A percentile compares a stretch with the other conserved stretches of the same genome.
Evolutionary conservation across 1,140 invertebrate genomes (phyloP).

Genomic region (Oscheius sp.): DNA sequence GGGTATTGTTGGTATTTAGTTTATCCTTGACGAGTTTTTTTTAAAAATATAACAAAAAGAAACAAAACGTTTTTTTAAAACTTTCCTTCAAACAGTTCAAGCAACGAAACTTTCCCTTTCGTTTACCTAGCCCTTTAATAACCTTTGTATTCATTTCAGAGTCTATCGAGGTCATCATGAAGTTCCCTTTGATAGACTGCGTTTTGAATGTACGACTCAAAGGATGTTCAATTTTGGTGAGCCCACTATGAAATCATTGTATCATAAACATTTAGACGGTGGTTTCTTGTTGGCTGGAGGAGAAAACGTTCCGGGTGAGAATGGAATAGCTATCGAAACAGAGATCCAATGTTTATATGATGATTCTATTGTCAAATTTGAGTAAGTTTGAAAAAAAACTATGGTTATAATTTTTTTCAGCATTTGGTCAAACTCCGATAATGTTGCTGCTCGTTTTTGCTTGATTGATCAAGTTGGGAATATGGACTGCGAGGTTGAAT

Average conservation of each 20-base stretch:
- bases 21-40: too few relatives aligned
- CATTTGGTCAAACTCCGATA: conserved; percentile 4
- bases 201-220: conserved; percentile 7
- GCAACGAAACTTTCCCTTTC: too few relatives aligned
- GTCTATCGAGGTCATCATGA: neutral
- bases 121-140: too few relatives aligned
- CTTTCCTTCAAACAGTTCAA: too few relatives aligned
- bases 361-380: conserved; percentile 7
- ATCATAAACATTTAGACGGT: neutral
- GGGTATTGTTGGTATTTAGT: too few relatives aligned
- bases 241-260: neutral
- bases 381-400: neutral
- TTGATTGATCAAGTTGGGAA: neutral
- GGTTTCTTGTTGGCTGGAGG: neutral
- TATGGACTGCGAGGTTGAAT: neutral
- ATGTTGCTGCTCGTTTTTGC: neutral
- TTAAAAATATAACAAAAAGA: too few relatives aligned
- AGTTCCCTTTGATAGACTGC: neutral
- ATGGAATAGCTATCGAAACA: conserved; percentile 2
- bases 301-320: neutral
- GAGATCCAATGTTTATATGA: neutral
- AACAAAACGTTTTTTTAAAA: too few relatives aligned
- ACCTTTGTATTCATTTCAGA: conserved; percentile 3
- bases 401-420: neutral
- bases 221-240: conserved; percentile 8